Evolutionary conservation across 2,888 invertebrate genomes (phyloP).

Genomic region (Callyntrura sp.): DNA sequence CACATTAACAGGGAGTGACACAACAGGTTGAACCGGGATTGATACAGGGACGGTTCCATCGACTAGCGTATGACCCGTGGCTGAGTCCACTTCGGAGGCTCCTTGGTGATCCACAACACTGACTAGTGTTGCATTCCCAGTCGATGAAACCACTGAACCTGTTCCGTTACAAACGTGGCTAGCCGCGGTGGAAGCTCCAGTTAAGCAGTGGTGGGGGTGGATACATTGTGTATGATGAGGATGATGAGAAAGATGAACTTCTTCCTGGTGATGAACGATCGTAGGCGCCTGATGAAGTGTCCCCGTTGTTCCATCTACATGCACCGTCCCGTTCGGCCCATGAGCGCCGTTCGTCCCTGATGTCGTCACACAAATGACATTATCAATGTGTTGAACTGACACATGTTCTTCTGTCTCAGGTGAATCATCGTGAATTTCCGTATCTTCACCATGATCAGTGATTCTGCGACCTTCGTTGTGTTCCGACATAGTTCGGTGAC

Average conservation of each 20-base stretch:
- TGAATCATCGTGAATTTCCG: conserved; percentile 81
- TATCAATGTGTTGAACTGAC: conserved; percentile 78
- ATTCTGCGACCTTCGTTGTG: conserved; percentile 81
- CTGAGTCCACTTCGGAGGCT: conserved; percentile 58
- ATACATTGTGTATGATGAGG: conserved; percentile 68
- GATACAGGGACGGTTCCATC: conserved; percentile 75
- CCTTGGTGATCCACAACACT: conserved; percentile 72
- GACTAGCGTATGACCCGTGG: conserved; percentile 68
- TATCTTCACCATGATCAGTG: conserved; percentile 78
- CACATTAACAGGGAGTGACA: conserved; percentile 77
- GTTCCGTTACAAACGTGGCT: conserved; percentile 63
- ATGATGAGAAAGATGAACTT: conserved; percentile 62
- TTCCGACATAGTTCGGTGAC: conserved; percentile 82
- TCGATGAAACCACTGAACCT: conserved; percentile 66
- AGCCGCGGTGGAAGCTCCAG: conserved; percentile 51
- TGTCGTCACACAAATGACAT: conserved; percentile 78
- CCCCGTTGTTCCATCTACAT: conserved; percentile 43
- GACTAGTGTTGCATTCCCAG: conserved; percentile 68
- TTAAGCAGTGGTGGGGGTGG: conserved; percentile 67
- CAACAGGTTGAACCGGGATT: conserved; percentile 74
- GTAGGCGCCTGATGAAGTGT: conserved; percentile 67
- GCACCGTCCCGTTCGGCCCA: conserved; percentile 66
- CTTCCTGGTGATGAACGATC: conserved; percentile 73
- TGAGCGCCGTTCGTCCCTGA: conserved; percentile 63
- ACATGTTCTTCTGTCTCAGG: conserved; percentile 74